Conservation (phyloP, 2,113 vertebrate species). For the Chunga burmeisteri region DNA sequence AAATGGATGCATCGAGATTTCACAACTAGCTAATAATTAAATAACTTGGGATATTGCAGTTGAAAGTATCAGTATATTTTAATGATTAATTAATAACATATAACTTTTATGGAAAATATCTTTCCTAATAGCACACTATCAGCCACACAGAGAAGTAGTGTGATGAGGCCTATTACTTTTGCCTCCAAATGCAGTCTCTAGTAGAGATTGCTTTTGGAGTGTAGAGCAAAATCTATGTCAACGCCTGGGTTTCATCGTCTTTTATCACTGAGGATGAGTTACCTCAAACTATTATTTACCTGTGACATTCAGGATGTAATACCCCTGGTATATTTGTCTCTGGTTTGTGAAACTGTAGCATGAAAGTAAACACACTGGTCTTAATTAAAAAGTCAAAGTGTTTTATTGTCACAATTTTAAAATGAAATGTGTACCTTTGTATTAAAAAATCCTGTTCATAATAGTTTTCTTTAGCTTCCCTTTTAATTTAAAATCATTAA, state of each 20-base stretch:
- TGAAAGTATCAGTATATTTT: not conserved
- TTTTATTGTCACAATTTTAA: not conserved
- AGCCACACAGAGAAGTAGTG: not conserved
- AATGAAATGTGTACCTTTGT: not conserved
- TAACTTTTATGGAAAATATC: not conserved
- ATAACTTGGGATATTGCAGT: not conserved
- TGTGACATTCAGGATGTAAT: not conserved
- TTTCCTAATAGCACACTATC: not conserved
- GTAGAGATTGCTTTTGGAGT: not conserved
- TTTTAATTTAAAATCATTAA: not conserved
- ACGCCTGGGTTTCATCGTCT: not conserved
- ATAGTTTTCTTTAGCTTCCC: not conserved
- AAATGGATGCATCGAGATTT: conserved; percentile 4
- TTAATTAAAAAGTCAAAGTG: not conserved
- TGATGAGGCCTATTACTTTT: not conserved
- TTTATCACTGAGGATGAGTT: not conserved
- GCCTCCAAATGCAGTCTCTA: not conserved
- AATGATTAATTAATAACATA: conserved; percentile 21
- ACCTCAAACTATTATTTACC: not conserved
- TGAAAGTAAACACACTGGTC: not conserved
- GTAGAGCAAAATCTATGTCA: not conserved
- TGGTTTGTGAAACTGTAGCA: not conserved
- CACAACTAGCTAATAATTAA: conserved; percentile 36
- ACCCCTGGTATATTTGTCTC: not conserved
- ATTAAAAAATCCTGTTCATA: not conserved